phyloP scores from a whole-genome alignment of 2,113 vertebrate genomes.

The rat (Rattus norvegicus) region DNA sequence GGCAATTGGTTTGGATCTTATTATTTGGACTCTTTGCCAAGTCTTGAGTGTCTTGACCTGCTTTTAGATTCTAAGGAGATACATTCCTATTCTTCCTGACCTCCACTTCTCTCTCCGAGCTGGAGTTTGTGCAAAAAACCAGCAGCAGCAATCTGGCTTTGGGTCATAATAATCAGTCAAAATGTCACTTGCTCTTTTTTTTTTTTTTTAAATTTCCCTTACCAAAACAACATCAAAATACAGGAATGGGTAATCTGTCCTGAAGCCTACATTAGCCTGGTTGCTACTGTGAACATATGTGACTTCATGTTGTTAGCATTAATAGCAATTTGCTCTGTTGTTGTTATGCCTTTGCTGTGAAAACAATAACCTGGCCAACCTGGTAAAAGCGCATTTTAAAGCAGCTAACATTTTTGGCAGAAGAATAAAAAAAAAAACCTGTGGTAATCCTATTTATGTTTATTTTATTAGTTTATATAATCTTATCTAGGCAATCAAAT shows the following conservation, averaged over 20 bases:
- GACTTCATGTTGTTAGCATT: background rate
- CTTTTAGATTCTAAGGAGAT: constrained; percentile 42
- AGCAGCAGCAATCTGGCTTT: constrained; percentile 35
- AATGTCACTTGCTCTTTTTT: constrained; percentile 13
- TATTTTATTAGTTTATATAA: constrained; percentile 44
- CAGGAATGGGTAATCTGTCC: constrained; percentile 4
- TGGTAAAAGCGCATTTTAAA: constrained; percentile 42
- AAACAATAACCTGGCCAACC: background rate
- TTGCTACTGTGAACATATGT: background rate
- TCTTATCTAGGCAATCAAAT: constrained; percentile 55
- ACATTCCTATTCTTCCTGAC: background rate
- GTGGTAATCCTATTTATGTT: constrained; percentile 20
- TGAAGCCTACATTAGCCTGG: constrained; percentile 44
- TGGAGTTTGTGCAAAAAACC: background rate
- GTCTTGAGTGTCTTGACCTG: background rate
- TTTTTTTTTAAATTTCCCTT: constrained; percentile 55
- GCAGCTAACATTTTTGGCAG: constrained; percentile 25
- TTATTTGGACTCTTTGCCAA: constrained; percentile 21
- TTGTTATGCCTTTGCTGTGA: constrained; percentile 30
- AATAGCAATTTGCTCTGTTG: constrained; percentile 8
- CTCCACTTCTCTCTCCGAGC: background rate
- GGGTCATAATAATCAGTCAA: constrained; percentile 33
- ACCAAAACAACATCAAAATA: constrained; percentile 12
- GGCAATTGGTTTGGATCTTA: background rate
- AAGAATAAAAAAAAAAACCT: constrained; percentile 38